Evolutionary conservation across 2,797 vertebrate species (phyloP).

Genomic region (Smutsia temminckii): DNA sequence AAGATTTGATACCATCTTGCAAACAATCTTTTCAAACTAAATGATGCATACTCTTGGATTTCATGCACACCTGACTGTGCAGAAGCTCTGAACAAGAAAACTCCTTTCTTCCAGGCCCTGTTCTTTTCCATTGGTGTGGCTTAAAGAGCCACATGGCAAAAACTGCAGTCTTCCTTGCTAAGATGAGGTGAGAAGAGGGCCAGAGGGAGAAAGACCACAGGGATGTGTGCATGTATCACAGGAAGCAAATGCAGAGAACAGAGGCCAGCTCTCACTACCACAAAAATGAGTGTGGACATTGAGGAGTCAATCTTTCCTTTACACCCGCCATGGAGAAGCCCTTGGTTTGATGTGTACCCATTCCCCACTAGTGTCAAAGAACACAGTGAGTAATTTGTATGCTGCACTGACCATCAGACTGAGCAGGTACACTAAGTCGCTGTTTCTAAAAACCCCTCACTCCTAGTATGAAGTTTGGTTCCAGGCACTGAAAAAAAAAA

Average conservation of each 20-base stretch:
- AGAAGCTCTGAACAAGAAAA: neutral
- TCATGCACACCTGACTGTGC: conserved; percentile 47
- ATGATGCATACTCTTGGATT: conserved; percentile 49
- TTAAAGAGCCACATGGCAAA: conserved; percentile 56
- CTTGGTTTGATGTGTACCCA: neutral
- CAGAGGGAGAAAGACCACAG: conserved; percentile 13
- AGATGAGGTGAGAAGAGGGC: neutral
- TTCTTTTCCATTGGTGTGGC: neutral
- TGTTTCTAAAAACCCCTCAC: neutral
- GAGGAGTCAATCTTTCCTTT: neutral
- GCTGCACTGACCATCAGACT: neutral
- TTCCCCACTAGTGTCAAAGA: neutral
- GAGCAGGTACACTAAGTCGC: neutral
- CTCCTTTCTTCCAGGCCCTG: neutral
- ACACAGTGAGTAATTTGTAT: neutral
- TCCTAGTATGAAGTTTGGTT: neutral
- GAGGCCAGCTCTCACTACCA: rapidly evolving
- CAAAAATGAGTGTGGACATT: neutral
- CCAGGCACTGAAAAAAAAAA: neutral
- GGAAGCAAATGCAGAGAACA: neutral
- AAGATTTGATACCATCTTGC: conserved; percentile 46
- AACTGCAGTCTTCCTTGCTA: conserved; percentile 40
- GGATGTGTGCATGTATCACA: neutral
- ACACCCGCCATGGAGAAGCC: neutral
- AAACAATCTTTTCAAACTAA: conserved; percentile 69